Base-by-base conservation (phyloP, 2,888 invertebrate genomes). In the Chloroclysta siterata region DNA sequence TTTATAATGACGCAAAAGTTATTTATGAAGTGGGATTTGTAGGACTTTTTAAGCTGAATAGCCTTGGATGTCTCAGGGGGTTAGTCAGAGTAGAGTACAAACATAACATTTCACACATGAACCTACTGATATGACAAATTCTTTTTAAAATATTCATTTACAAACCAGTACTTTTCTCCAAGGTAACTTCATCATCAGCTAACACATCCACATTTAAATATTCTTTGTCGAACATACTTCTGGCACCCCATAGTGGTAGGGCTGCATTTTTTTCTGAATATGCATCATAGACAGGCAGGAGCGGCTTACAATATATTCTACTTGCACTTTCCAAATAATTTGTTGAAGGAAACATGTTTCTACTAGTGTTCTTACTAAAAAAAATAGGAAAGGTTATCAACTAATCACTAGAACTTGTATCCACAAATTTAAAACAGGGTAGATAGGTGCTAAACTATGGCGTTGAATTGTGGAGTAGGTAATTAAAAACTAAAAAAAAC, bases 201-300 rank as follows among this genome's bases (percentile, higher is more conserved):
- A 46, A 8, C 11, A 61, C 55, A 39, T 61, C 28, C 22, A 61
- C 55, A 15, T 56, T 51, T 14, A 61, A 61, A 44, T 56, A 61
- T 39, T 56, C 42, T 39, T 56, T 36, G 8, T 46, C 17, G 14
- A 61, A 56, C 33, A 50, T 36, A 36, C 14, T 54, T 17, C 22
- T 42, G 7, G 48, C 3, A 6, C 50, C 55, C 60, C 60, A 60
- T 5, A 55, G 6, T 11, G 60, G 60, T 1, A 33, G 13, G 3
- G 41, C 36, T 14, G 36, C 46, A 14, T 39, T 39, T n/a, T 53
- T 39, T 0, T 2, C 10, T 13, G 6, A 15, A 8, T 47, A 39
- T 11, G 52, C 22, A 39, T 47, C 44, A 33, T 36, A 53, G 5
- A 28, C 22, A 3, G 33, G 36, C 41, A 53, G 17, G 7, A 53